Percentiles rank a stretch among this genome's conserved stretches.
phyloP scores from a whole-genome alignment of 2,888 invertebrate genomes.

The Dichetophora obliterata region DNA sequence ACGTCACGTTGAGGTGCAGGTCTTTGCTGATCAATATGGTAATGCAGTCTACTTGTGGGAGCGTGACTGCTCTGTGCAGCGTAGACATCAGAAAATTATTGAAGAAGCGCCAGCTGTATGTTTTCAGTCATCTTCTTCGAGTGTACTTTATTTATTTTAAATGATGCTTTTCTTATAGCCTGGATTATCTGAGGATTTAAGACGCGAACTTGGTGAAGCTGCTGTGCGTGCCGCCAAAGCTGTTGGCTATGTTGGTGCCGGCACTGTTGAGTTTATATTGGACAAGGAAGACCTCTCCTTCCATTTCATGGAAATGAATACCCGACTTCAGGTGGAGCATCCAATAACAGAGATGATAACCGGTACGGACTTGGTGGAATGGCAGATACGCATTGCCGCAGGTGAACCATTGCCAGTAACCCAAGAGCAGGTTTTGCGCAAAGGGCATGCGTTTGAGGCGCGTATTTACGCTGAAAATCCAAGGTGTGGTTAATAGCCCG shows the following conservation, averaged over 20 bases:
- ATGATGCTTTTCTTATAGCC: conserved; percentile 74
- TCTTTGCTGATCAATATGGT: conserved; percentile 92
- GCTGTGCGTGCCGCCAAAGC: conserved; percentile 95
- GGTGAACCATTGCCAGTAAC: conserved; percentile 86
- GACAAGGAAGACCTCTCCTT: conserved; percentile 88
- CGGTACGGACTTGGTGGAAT: conserved; percentile 95
- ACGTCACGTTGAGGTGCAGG: conserved; percentile 97
- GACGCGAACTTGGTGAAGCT: conserved; percentile 85
- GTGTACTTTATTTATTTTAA: background rate
- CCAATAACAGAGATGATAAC: conserved; percentile 99
- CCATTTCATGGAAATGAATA: conserved; percentile 99
- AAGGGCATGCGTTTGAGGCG: conserved; percentile 95
- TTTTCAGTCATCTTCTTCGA: background rate
- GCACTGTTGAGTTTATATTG: conserved; percentile 98
- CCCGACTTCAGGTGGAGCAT: conserved; percentile 94
- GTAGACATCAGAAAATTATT: conserved; percentile 98
- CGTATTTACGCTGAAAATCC: conserved; percentile 96
- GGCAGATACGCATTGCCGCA: conserved; percentile 93
- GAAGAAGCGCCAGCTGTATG: conserved; percentile 97
- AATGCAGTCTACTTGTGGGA: conserved; percentile 97
- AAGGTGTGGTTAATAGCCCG: conserved; percentile 49
- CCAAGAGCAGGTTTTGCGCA: conserved; percentile 83
- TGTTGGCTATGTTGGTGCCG: conserved; percentile 97
- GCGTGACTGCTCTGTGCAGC: conserved; percentile 99
- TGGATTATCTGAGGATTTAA: conserved; percentile 82